phyloP scores from a whole-genome alignment of 2,888 invertebrate species.

The Trachelus stipa region DNA sequence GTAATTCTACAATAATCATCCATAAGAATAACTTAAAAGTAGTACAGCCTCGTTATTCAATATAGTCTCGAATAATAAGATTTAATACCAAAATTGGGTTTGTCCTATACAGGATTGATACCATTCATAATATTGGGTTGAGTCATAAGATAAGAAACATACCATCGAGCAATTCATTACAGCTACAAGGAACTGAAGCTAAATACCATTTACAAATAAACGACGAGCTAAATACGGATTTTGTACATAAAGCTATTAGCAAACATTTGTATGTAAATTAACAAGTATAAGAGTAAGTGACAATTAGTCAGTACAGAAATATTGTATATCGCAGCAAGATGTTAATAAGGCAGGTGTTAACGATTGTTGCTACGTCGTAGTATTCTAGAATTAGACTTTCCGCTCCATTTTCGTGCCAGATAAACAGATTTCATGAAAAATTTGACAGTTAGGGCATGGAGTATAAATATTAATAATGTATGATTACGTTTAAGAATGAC shows the following conservation, averaged over 20 bases:
- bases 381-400: background rate
- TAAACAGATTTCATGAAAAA: background rate
- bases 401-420: background rate
- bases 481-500: background rate
- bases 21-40: background rate
- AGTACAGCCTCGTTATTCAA: background rate
- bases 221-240: background rate
- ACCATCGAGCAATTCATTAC: background rate
- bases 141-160: background rate
- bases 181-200: background rate
- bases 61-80: background rate
- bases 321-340: background rate
- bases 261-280: slow-evolving; percentile 35
- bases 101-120: background rate
- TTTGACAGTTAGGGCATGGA: background rate
- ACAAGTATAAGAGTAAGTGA: slow-evolving; percentile 7
- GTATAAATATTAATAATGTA: background rate
- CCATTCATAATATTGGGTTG: background rate
- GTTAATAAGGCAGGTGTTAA: background rate
- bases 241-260: slow-evolving; percentile 11
- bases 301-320: background rate
- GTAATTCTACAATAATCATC: too few relatives aligned
- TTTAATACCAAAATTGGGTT: background rate
- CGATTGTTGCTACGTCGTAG: background rate
- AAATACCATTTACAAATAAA: background rate